phyloP scores from a whole-genome alignment of 2,888 invertebrate genomes.

The Dryomyza anilis region DNA sequence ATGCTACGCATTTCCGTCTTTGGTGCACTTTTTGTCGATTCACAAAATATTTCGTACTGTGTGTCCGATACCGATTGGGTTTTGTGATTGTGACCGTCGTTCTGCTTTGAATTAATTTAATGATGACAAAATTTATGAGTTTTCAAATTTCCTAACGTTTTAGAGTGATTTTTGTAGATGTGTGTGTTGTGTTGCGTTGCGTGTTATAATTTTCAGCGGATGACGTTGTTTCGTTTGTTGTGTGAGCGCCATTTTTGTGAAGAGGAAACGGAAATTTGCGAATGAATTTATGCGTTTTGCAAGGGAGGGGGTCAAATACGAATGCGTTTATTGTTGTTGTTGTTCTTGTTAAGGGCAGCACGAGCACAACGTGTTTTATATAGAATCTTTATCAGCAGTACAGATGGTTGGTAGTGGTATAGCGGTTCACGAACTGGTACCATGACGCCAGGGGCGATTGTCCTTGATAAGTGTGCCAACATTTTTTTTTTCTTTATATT shows the following conservation, averaged over 20 bases:
- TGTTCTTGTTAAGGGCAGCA: background rate
- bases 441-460: background rate
- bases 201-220: slow-evolving; percentile 25
- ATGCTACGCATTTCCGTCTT: slow-evolving; percentile 55
- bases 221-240: slow-evolving; percentile 13
- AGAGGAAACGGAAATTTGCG: slow-evolving; percentile 47
- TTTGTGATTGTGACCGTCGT: background rate
- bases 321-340: too few species aligned
- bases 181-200: slow-evolving; percentile 17
- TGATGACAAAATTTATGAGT: slow-evolving; percentile 51
- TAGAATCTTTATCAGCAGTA: background rate
- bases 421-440: background rate
- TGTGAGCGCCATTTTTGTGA: slow-evolving; percentile 1
- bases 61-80: background rate
- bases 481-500: too few species aligned
- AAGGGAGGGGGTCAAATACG: background rate
- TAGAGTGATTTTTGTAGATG: background rate
- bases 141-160: slow-evolving; percentile 40
- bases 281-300: slow-evolving; percentile 4
- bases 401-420: background rate
- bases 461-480: background rate
- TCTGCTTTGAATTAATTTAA: slow-evolving; percentile 30
- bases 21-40: slow-evolving; percentile 13
- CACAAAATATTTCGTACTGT: too few species aligned
- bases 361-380: background rate